Base-by-base conservation (phyloP, 2,113 vertebrate genomes). In the Empidonax traillii region DNA sequence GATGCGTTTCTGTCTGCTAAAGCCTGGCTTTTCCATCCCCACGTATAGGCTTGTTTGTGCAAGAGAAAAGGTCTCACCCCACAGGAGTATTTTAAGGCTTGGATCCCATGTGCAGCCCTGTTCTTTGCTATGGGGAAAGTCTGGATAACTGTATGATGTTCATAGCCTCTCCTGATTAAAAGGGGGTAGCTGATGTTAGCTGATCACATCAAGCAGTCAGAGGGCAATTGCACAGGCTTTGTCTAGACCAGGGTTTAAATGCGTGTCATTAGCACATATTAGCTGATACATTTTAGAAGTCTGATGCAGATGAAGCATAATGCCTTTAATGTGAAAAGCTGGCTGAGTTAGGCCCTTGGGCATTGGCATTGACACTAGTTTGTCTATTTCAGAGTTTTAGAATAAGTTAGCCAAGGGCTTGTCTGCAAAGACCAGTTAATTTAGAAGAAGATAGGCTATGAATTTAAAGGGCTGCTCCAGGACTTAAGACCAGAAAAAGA, bases 211-310 rank as follows among this genome's bases (percentile, higher is more conserved):
- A 91, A 80, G 93, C 85, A 96, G 93, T 91, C 93, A 87, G 93
- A 91, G 95, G 94, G 93, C 91, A 96, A 80, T 59, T 3, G 6
- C 87, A 80, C 62, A 52, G 71, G 58, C 93, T 95, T 97, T 96
- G 91, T 96, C 94, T 96, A 96, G 89, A 95, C 94, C 84, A 44
- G 85, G 68, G 85, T 95, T 96, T 94, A 96, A 96, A 88, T 84
- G 90, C 0, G 5, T 90, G 92, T 87, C 95, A 87, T 96, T 96
- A 96, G 85, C 85, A 86, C 85, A 86, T 94, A 94, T 96, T 96
- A 96, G 82, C 85, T 94, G 92, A 91, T 80, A 89, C 52, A 78
- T 94, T 96, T 96, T 86, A 92, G 73, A 94, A 93, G 79, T 83
- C 93, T 91, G 82, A 90, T 80, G 78, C 85, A 92, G 87, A 56